These are phyloP conservation scores for Pycnomerus fuliginosus DNA, from an alignment of 2,888 invertebrate species.

Conservation along the genomic window DNA sequence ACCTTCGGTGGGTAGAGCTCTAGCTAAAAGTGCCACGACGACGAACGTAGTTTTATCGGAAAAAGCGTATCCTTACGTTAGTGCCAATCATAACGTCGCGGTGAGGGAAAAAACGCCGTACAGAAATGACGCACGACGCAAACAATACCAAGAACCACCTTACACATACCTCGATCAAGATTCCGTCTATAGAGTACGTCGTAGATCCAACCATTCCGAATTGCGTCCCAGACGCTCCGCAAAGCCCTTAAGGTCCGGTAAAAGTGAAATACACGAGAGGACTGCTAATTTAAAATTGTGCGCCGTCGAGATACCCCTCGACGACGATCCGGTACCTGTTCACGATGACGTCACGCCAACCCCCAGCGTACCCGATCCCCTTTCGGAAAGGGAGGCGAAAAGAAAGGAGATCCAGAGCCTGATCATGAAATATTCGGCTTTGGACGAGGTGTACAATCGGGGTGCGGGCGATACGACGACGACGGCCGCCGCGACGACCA, in stretches of 20 bases:
- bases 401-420: conserved; percentile 81
- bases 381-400: conserved; percentile 73
- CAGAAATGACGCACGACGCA: conserved; percentile 55
- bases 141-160: conserved; percentile 45
- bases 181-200: conserved; percentile 45
- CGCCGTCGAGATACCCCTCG: conserved; percentile 53
- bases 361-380: conserved; percentile 57
- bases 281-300: conserved; percentile 56
- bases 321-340: conserved; percentile 25
- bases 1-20: conserved; percentile 55
- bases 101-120: conserved; percentile 67
- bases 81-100: conserved; percentile 49
- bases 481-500: conserved; percentile 38
- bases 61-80: conserved; percentile 63
- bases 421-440: conserved; percentile 78
- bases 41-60: conserved; percentile 66
- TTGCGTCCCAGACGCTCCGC: conserved; percentile 48
- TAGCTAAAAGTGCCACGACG: conserved; percentile 72
- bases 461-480: conserved; percentile 48
- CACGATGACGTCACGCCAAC: conserved; percentile 52
- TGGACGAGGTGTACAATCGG: conserved; percentile 68
- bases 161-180: conserved; percentile 48
- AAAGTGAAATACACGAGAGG: conserved; percentile 62
- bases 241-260: conserved; percentile 61
- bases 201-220: conserved; percentile 50